Conservation (phyloP, 2,888 invertebrate genomes). For the Cosmia trapezina region DNA sequence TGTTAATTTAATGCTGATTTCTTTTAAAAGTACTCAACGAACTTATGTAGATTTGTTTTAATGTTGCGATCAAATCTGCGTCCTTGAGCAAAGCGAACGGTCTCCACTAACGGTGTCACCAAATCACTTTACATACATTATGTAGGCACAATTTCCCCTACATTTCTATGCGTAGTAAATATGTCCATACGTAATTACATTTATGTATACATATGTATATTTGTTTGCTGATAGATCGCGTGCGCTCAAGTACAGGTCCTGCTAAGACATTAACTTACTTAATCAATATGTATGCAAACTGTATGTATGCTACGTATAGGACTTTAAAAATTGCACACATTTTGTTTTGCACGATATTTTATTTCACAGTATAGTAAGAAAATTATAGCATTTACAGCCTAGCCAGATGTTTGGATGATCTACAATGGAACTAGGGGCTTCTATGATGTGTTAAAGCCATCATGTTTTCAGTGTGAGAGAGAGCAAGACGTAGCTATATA, state of each 20-base stretch:
- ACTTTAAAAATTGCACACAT: slow-evolving; percentile 46
- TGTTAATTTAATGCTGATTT: background rate
- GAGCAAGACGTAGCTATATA: no score
- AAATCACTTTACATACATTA: slow-evolving; percentile 55
- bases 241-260: slow-evolving; percentile 42
- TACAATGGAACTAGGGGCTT: no score
- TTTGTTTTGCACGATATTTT: slow-evolving; percentile 25
- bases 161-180: slow-evolving; percentile 50
- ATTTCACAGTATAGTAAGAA: slow-evolving; percentile 2
- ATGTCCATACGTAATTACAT: slow-evolving; percentile 37
- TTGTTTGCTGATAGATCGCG: slow-evolving; percentile 65
- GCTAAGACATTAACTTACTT: slow-evolving; percentile 59
- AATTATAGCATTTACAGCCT: background rate
- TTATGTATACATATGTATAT: slow-evolving; percentile 12
- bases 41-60: slow-evolving; percentile 6
- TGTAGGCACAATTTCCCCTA: slow-evolving; percentile 33
- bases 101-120: slow-evolving; percentile 38
- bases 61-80: slow-evolving; percentile 5
- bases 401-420: background rate
- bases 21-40: background rate
- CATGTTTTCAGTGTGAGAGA: no score
- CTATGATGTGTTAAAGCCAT: no score
- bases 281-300: slow-evolving; percentile 62
- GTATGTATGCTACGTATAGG: slow-evolving; percentile 22
- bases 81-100: slow-evolving; percentile 8